A percentile compares a stretch with the other conserved stretches of the same genome.
These are phyloP conservation scores for Sebastes fasciatus DNA, from an alignment of 2,113 vertebrate genomes.

Conservation along the genomic window DNA sequence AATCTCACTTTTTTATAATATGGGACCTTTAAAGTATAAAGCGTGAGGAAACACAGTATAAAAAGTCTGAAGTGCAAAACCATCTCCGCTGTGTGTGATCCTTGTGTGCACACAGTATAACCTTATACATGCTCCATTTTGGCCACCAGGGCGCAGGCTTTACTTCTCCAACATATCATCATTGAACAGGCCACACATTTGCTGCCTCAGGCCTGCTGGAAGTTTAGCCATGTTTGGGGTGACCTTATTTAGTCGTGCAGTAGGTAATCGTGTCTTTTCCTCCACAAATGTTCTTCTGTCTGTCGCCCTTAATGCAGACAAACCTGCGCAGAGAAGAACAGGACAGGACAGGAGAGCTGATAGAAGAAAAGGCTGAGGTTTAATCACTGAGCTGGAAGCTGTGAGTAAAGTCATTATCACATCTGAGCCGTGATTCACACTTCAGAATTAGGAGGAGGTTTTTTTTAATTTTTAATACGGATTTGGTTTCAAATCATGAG, in stretches of 20 bases:
- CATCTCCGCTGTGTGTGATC: not conserved
- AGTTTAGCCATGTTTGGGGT: constrained; percentile 35
- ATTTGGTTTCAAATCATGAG: not conserved
- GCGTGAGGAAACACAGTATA: not conserved
- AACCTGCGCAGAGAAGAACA: not conserved
- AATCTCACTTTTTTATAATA: too few relatives aligned
- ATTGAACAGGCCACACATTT: constrained; percentile 36
- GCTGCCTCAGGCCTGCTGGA: constrained; percentile 45
- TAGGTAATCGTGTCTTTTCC: constrained; percentile 49
- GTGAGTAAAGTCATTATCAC: constrained; percentile 37
- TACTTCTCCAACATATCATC: constrained; percentile 12
- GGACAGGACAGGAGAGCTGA: constrained; percentile 32
- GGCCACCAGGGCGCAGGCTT: constrained; percentile 20
- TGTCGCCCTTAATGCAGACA: constrained; percentile 5
- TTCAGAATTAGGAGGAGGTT: not conserved
- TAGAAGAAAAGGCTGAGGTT: constrained; percentile 15
- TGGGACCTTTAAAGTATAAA: not conserved
- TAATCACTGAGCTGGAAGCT: constrained; percentile 40
- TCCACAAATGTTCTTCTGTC: constrained; percentile 44
- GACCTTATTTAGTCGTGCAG: constrained; percentile 55
- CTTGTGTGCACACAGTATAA: not conserved
- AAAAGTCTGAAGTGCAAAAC: not conserved
- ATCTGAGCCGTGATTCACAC: constrained; percentile 33
- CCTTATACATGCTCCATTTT: not conserved
- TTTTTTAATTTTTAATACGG: not conserved